These are phyloP conservation scores for Drosophila conformis DNA, from an alignment of 2,888 invertebrate genomes.

Conservation along the genomic window DNA sequence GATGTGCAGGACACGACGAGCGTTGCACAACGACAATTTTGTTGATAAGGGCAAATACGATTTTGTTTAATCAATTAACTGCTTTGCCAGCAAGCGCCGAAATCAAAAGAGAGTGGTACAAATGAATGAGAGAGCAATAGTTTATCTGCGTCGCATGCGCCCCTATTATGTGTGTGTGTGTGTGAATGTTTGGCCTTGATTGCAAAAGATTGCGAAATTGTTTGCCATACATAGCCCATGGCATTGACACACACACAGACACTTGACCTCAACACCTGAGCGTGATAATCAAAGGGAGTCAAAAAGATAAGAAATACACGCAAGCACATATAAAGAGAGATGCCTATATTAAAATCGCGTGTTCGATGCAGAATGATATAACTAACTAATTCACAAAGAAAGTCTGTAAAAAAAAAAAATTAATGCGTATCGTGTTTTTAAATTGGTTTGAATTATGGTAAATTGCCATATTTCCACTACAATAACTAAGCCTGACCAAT, in stretches of 20 bases:
- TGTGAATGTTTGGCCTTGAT: slow-evolving; percentile 14
- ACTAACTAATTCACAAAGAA: background rate
- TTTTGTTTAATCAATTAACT: slow-evolving; percentile 56
- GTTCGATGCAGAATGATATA: background rate
- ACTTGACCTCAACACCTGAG: slow-evolving; percentile 37
- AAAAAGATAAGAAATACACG: slow-evolving; percentile 10
- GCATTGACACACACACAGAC: slow-evolving; percentile 42
- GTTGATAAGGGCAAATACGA: slow-evolving; percentile 49
- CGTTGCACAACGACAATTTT: slow-evolving; percentile 37
- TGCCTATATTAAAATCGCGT: background rate
- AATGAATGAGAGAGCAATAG: slow-evolving; percentile 1
- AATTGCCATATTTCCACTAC: background rate
- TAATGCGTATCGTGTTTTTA: background rate
- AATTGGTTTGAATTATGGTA: background rate
- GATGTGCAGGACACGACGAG: slow-evolving; percentile 29
- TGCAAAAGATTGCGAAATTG: slow-evolving; percentile 25
- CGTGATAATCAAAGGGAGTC: slow-evolving; percentile 2
- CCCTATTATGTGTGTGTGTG: background rate
- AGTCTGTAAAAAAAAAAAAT: no score
- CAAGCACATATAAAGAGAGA: background rate
- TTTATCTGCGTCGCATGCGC: slow-evolving; percentile 7
- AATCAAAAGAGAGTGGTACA: slow-evolving; percentile 1
- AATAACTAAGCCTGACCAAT: slow-evolving; percentile 37
- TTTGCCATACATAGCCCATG: slow-evolving; percentile 5
- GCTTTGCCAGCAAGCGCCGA: slow-evolving; percentile 3